Conservation (phyloP, 2,113 vertebrate genomes). For the Amphilophus citrinellus region DNA sequence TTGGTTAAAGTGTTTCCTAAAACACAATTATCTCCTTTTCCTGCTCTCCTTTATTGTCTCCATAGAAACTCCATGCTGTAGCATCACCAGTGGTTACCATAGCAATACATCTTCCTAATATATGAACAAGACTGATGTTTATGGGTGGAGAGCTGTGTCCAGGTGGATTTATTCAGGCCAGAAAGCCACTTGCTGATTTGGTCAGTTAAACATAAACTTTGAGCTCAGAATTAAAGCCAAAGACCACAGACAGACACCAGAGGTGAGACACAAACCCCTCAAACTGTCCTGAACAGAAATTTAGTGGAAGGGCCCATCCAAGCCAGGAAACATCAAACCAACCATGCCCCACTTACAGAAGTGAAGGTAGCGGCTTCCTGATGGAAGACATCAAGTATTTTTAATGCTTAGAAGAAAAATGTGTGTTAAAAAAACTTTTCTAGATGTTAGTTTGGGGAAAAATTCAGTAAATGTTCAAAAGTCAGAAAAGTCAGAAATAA, state of each 20-base stretch:
- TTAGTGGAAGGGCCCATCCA: not conserved
- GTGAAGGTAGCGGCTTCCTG: not conserved
- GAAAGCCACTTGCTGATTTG: not conserved
- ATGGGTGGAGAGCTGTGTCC: not conserved
- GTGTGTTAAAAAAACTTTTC: too few species aligned
- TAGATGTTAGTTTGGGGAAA: too few species aligned
- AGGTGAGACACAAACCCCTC: not conserved
- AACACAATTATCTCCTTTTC: slow-evolving; percentile 17
- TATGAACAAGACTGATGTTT: not conserved
- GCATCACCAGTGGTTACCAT: not conserved
- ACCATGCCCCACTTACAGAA: not conserved
- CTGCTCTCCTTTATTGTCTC: not conserved
- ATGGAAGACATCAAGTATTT: too few species aligned
- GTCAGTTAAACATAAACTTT: not conserved
- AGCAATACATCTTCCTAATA: not conserved
- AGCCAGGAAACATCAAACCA: not conserved
- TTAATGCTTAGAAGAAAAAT: too few species aligned
- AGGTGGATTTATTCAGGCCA: not conserved
- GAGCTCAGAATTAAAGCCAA: not conserved
- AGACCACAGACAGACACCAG: not conserved
- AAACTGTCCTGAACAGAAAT: accelerated
- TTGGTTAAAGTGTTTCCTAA: slow-evolving; percentile 29
- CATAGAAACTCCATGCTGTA: not conserved
- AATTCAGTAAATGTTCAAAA: too few species aligned
- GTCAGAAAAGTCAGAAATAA: too few species aligned